Evolutionary conservation across 2,797 vertebrate species (phyloP).

Genomic region (Sebastes miniatus): DNA sequence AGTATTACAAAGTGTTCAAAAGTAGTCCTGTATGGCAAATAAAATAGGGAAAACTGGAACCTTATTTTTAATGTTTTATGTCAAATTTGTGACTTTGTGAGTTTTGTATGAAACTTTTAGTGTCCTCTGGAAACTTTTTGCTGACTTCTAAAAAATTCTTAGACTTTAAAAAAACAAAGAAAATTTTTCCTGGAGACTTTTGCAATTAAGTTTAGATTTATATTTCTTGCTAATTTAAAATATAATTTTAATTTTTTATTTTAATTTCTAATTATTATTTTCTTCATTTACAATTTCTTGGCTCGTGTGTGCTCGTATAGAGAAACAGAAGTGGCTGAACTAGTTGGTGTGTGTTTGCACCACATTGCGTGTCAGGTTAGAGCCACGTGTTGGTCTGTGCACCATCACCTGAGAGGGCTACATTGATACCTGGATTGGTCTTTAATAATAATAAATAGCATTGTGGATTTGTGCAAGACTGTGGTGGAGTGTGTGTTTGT

Average conservation of each 20-base stretch:
- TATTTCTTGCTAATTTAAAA: neutral
- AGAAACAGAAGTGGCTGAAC: neutral
- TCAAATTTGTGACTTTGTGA: neutral
- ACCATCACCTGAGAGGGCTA: neutral
- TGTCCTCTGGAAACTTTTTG: neutral
- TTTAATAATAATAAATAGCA: neutral
- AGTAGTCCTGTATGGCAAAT: neutral
- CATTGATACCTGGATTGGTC: neutral
- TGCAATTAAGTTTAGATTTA: neutral
- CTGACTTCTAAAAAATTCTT: neutral
- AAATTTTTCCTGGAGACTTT: neutral
- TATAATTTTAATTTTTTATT: neutral
- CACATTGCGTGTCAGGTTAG: neutral
- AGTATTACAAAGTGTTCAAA: neutral
- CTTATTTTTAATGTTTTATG: neutral
- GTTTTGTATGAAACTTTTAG: slow-evolving; percentile 6
- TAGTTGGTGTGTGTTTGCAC: neutral
- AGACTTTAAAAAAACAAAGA: neutral
- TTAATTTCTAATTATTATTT: too few relatives aligned
- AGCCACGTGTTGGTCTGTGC: slow-evolving; percentile 12
- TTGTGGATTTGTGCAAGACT: neutral
- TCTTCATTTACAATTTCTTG: neutral
- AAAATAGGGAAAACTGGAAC: neutral
- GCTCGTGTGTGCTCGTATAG: neutral
- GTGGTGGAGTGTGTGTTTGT: neutral